Evolutionary conservation across 2,113 vertebrate genomes (phyloP), one percentile per base, ranked within the genome.

Genomic region (Ciconia boyciana): DNA sequence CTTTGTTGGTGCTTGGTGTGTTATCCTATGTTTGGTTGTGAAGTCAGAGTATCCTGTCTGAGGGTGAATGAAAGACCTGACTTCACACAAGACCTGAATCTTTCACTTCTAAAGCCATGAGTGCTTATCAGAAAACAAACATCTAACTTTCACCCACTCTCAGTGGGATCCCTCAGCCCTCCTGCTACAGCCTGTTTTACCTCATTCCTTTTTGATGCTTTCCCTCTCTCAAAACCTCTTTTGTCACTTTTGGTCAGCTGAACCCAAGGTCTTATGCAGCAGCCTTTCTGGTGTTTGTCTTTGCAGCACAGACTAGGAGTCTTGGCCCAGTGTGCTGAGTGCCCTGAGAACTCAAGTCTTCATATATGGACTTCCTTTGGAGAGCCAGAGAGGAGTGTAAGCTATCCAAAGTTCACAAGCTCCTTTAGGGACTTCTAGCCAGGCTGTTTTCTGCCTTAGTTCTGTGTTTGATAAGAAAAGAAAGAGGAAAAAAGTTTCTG

Each of bases 1-100:
- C 32, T 31, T 6, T 16, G 34, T 26, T 31, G 76, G 19, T 25
- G 34, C 46, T 44, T 13, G 16, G 16, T 55, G 48, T 49, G 39
- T 58, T 71, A 13, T 9, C 14, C 21, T 20, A 3, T 0, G 0
- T 31, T 44, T 54, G 52, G 22, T 13, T 77, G 52, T 43, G 48
- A 72, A 34, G 51, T 26, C 32, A 31, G n/a, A 16, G 17, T 46
- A 60, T 71, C 60, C 65, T 79, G 17, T 41, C 10, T 41, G 34
- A 48, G 34, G 17, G 6, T 16, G 32, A 74, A 46, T 22, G 34
- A 54, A 79, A 84, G n/a, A 74, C 8, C 19, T 89, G 72, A 77
- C 19, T 13, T 64, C 57, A 19, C 20, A 7, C 12, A 13, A 62
- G 51, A 60, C 46, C 57, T 4, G 21, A 55, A n/a, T 26, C 29